phyloP scores from a whole-genome alignment of 2,888 invertebrate genomes.

The Agriotes lineatus region DNA sequence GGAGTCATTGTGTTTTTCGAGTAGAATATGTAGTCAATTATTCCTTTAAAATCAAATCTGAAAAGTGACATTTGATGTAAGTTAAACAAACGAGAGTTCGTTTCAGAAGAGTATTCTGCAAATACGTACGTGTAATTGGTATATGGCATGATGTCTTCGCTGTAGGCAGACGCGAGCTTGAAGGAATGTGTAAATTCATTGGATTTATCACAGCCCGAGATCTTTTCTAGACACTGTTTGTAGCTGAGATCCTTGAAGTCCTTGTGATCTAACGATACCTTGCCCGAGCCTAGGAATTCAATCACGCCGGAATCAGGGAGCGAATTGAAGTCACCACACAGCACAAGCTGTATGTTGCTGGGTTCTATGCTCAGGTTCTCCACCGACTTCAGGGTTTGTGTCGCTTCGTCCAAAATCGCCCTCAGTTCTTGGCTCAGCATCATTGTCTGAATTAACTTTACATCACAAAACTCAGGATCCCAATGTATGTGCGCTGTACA shows the following conservation, averaged over 20 bases:
- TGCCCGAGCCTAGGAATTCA: slow-evolving; percentile 93
- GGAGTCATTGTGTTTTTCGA: slow-evolving; percentile 96
- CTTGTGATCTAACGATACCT: slow-evolving; percentile 90
- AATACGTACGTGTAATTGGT: slow-evolving; percentile 92
- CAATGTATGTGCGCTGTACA: slow-evolving; percentile 99
- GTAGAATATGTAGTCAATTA: slow-evolving; percentile 99
- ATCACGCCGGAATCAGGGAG: slow-evolving; percentile 98
- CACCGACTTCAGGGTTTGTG: slow-evolving; percentile 78
- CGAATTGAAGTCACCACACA: slow-evolving; percentile 99
- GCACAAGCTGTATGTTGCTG: slow-evolving; percentile 87
- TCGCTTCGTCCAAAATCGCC: slow-evolving; percentile 87
- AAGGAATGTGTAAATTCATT: slow-evolving; percentile 96
- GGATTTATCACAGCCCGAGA: slow-evolving; percentile 83
- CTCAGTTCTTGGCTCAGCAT: slow-evolving; percentile 97
- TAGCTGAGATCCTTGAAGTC: slow-evolving; percentile 98
- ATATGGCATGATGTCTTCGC: slow-evolving; percentile 95
- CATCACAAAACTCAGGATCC: slow-evolving; percentile 99
- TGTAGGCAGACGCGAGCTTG: slow-evolving; percentile 94
- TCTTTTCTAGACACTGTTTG: slow-evolving; percentile 89
- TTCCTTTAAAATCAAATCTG: slow-evolving; percentile 99
- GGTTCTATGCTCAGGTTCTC: slow-evolving; percentile 79
- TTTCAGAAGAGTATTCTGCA: neutral
- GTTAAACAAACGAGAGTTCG: neutral
- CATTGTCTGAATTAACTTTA: slow-evolving; percentile 99
- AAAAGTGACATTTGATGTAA: slow-evolving; percentile 57